Evolutionary conservation across 2,888 invertebrate genomes (phyloP).

Genomic region (Polymixis lichenea): DNA sequence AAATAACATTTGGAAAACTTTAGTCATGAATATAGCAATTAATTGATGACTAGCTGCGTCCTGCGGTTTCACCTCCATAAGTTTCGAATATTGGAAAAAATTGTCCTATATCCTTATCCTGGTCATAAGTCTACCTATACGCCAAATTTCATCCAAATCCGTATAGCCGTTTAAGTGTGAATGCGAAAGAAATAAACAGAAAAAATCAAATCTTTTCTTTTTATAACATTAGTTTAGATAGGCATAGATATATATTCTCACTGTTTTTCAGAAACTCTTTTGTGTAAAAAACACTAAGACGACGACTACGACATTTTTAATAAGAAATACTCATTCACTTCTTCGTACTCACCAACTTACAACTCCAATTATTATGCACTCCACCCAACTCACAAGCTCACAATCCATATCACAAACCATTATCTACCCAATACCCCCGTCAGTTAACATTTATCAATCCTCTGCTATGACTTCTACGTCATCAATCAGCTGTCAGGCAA

Average conservation of each 20-base stretch:
- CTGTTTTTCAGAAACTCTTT: not conserved
- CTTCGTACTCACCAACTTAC: not conserved
- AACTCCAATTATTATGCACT: not conserved
- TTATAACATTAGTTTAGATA: too few relatives aligned
- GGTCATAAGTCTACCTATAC: not conserved
- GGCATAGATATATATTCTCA: too few relatives aligned
- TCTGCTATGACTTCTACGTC: conserved; percentile 51
- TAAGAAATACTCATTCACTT: not conserved
- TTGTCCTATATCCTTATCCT: not conserved
- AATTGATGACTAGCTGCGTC: too few relatives aligned
- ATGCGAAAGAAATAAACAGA: too few relatives aligned
- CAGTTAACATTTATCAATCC: conserved; percentile 63
- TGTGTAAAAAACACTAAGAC: not conserved
- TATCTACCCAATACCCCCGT: conserved; percentile 42
- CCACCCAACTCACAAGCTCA: conserved; percentile 18
- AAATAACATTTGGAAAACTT: too few relatives aligned
- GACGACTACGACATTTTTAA: not conserved
- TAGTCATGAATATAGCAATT: too few relatives aligned
- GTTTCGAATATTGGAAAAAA: too few relatives aligned
- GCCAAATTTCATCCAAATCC: not conserved
- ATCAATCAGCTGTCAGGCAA: conserved; percentile 57
- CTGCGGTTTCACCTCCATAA: too few relatives aligned
- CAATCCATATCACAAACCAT: conserved; percentile 32
- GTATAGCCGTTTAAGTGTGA: not conserved
- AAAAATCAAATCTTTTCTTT: too few relatives aligned